Evolutionary conservation across 2,888 invertebrate species (phyloP).

Genomic region (Alentia gelatinosa): DNA sequence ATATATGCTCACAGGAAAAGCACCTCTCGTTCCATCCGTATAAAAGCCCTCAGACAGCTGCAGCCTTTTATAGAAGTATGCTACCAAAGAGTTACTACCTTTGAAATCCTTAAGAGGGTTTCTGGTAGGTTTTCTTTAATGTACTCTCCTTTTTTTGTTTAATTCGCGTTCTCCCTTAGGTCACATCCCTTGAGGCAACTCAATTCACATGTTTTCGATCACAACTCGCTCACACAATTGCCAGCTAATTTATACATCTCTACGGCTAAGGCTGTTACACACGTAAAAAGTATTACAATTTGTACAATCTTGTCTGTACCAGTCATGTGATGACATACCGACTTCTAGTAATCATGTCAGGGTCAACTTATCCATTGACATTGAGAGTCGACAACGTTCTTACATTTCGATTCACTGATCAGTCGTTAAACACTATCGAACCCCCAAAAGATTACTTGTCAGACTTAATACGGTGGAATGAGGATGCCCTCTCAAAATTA

Average conservation of each 20-base stretch:
- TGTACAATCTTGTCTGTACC: conserved; percentile 15
- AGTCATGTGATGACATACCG: conserved; percentile 13
- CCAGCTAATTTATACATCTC: conserved; percentile 19
- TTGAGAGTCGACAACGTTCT: neutral
- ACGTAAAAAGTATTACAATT: conserved; percentile 12
- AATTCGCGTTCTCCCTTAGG: neutral
- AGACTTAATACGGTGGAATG: no score
- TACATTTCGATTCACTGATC: no score
- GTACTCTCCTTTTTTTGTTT: neutral
- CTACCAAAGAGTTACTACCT: neutral
- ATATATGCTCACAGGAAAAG: neutral
- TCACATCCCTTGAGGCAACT: neutral
- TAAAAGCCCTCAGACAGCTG: neutral
- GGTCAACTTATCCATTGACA: neutral
- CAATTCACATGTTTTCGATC: neutral
- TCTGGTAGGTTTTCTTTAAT: conserved; percentile 1
- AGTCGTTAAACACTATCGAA: no score
- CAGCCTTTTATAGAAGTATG: neutral
- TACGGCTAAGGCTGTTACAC: neutral
- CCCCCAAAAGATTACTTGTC: no score
- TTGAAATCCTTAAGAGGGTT: neutral
- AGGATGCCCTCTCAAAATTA: no score
- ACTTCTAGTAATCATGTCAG: neutral
- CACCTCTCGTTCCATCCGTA: neutral
- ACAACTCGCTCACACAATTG: neutral